Evolutionary conservation across 2,888 invertebrate genomes (phyloP).

Genomic region (Taphrorychus bicolor): DNA sequence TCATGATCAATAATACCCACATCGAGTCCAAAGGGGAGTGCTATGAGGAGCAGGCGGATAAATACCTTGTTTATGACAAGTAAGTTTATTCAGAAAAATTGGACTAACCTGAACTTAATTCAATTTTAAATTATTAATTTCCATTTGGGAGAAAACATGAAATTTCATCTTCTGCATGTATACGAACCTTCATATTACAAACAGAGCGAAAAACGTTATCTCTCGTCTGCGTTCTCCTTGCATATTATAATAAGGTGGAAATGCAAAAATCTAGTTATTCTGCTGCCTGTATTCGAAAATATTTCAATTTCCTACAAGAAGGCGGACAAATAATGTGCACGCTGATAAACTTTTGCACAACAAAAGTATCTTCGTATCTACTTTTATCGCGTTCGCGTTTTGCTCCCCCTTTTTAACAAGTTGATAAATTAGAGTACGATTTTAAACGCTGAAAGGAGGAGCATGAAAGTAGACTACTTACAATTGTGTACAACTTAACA

Average conservation of each 20-base stretch:
- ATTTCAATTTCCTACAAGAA: slow-evolving; percentile 29
- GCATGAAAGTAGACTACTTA: no score
- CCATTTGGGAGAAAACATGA: background rate
- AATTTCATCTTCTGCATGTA: background rate
- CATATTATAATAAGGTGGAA: slow-evolving; percentile 42
- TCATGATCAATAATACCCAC: slow-evolving; percentile 69
- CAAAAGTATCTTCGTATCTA: background rate
- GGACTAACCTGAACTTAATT: background rate
- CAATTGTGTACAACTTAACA: no score
- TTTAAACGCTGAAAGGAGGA: no score
- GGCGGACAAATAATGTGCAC: background rate
- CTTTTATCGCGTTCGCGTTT: background rate
- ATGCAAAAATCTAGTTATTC: slow-evolving; percentile 45
- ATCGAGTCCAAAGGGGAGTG: slow-evolving; percentile 74
- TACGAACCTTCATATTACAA: background rate
- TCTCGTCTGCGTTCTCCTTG: slow-evolving; percentile 4
- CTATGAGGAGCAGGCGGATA: slow-evolving; percentile 70
- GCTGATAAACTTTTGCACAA: background rate
- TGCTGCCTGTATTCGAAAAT: slow-evolving; percentile 30
- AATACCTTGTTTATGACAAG: slow-evolving; percentile 72
- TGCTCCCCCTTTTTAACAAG: no score
- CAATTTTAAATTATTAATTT: background rate
- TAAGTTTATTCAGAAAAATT: slow-evolving; percentile 48
- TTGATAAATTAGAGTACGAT: no score
- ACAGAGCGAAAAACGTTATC: slow-evolving; percentile 14